phyloP scores from a whole-genome alignment of 2,797 vertebrate genomes.

The Helostoma temminkii region DNA sequence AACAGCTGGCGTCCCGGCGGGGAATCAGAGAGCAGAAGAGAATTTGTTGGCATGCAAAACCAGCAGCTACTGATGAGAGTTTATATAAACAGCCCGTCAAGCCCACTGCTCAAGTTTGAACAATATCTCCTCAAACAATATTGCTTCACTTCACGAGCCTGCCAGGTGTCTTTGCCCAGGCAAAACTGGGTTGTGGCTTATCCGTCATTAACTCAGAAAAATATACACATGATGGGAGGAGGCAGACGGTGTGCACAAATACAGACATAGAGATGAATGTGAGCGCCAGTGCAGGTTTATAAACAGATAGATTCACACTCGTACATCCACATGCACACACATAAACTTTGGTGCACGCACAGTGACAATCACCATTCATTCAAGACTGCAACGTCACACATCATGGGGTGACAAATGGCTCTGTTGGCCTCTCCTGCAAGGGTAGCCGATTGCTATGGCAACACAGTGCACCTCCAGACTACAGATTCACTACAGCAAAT shows the following conservation, averaged over 20 bases:
- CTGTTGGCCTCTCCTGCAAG: conserved; percentile 6
- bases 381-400: conserved; percentile 15
- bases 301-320: conserved; percentile 30
- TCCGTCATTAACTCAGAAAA: conserved; percentile 48
- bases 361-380: not conserved
- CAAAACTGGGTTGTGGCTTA: conserved; percentile 37
- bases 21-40: conserved; percentile 56
- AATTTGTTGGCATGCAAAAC: conserved; percentile 57
- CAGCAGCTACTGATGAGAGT: conserved; percentile 68
- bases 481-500: conserved; percentile 6
- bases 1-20: conserved; percentile 72
- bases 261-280: conserved; percentile 32
- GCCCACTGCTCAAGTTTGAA: conserved; percentile 62
- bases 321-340: not conserved
- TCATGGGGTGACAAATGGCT: conserved; percentile 11
- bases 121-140: conserved; percentile 65
- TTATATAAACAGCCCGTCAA: conserved; percentile 68
- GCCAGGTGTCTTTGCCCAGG: conserved; percentile 47
- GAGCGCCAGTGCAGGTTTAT: conserved; percentile 16
- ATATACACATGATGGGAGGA: conserved; percentile 25
- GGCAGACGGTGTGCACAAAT: conserved; percentile 20
- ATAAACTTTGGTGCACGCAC: not conserved
- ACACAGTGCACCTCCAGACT: conserved; percentile 22
- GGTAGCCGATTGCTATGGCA: conserved; percentile 29
- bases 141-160: conserved; percentile 18